Evolutionary conservation across 2,888 invertebrate genomes (phyloP).

Genomic region (Hipparchia sbordonii): DNA sequence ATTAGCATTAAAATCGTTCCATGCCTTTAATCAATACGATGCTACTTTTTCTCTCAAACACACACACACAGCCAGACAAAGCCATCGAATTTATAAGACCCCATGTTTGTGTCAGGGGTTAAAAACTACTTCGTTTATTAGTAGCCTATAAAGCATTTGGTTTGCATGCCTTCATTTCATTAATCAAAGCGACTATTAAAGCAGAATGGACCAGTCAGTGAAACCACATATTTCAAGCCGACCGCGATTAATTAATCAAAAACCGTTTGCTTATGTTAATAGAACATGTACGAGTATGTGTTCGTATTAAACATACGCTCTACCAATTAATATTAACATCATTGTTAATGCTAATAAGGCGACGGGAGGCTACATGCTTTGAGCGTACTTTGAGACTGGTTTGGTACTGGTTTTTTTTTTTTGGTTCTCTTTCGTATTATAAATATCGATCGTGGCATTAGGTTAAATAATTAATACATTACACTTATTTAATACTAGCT

Average conservation of each 20-base stretch:
- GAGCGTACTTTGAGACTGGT: neutral
- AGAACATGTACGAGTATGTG: neutral
- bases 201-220: conserved; percentile 6
- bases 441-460: no score
- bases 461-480: no score
- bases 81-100: no score
- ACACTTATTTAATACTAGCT: no score
- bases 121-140: conserved; percentile 3
- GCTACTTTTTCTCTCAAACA: no score
- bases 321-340: neutral
- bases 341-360: conserved; percentile 1
- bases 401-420: neutral
- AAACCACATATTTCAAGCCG: conserved; percentile 10
- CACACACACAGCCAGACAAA: no score
- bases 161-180: conserved; percentile 4
- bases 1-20: no score
- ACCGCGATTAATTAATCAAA: conserved; percentile 15
- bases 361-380: neutral
- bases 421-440: neutral
- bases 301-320: neutral
- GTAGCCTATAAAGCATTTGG: neutral
- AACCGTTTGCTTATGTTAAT: conserved; percentile 12
- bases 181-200: conserved; percentile 6
- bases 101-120: neutral
- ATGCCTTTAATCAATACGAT: no score